phyloP scores from a whole-genome alignment of 2,888 invertebrate genomes.

The Lissocephala sabroskyi region DNA sequence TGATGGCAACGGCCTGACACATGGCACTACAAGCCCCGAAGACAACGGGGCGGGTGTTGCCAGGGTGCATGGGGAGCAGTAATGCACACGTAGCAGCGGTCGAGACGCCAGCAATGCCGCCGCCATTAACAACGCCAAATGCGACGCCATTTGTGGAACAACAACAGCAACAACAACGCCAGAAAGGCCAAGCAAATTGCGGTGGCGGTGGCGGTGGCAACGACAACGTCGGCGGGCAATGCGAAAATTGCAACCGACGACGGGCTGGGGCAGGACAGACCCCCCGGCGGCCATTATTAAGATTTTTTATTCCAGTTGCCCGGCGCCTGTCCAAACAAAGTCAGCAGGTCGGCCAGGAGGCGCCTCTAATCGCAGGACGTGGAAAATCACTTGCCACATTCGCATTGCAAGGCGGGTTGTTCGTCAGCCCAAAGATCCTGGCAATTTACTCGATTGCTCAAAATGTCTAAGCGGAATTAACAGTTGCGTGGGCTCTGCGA shows the following conservation, averaged over 20 bases:
- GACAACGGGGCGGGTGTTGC: slow-evolving; percentile 26
- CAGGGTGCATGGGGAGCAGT: slow-evolving; percentile 22
- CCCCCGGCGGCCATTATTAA: slow-evolving; percentile 59
- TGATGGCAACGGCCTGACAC: slow-evolving; percentile 62
- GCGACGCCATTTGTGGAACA: slow-evolving; percentile 65
- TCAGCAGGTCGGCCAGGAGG: no score
- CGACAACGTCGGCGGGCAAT: slow-evolving; percentile 41
- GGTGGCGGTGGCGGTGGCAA: slow-evolving; percentile 5
- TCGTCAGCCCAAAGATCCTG: slow-evolving; percentile 2
- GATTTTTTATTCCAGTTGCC: slow-evolving; percentile 55
- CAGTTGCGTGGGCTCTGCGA: slow-evolving; percentile 25
- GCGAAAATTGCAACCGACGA: slow-evolving; percentile 51
- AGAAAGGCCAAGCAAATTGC: slow-evolving; percentile 17
- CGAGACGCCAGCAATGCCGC: slow-evolving; percentile 29
- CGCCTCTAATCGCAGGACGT: not conserved
- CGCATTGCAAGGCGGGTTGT: no score
- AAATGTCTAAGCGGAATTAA: no score
- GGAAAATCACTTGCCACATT: no score
- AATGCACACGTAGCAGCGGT: slow-evolving; percentile 38
- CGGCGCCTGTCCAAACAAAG: slow-evolving; percentile 59
- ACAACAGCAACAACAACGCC: slow-evolving; percentile 26
- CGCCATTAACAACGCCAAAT: slow-evolving; percentile 64
- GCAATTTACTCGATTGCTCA: not conserved
- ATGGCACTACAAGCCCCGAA: slow-evolving; percentile 64
- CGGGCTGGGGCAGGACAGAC: slow-evolving; percentile 19